Conservation (phyloP, 2,888 invertebrate genomes). For the Meiosimyza decipiens region DNA sequence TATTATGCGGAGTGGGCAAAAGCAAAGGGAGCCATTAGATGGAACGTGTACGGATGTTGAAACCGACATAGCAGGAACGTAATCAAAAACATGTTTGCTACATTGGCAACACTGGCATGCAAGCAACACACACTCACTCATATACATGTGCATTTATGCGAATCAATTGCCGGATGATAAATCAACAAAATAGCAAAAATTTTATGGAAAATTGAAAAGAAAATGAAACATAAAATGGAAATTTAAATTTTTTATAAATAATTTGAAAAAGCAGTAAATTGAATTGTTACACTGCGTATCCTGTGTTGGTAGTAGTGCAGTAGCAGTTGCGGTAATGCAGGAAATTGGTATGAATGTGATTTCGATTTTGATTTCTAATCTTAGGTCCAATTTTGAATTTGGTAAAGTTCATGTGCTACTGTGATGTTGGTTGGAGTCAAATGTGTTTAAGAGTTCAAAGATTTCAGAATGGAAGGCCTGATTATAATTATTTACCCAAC, state of each 20-base stretch:
- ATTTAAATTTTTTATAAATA: constrained; percentile 27
- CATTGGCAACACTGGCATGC: constrained; percentile 1
- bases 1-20: background rate
- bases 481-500: too few species aligned
- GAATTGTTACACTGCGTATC: constrained; percentile 17
- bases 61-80: background rate
- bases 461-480: too few species aligned
- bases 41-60: background rate
- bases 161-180: constrained; percentile 13
- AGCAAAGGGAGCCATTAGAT: background rate
- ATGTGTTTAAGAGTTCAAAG: too few species aligned
- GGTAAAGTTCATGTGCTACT: too few species aligned
- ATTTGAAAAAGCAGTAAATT: constrained; percentile 7
- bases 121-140: background rate
- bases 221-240: constrained; percentile 16
- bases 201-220: constrained; percentile 30
- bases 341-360: constrained; percentile 10
- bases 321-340: background rate
- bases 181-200: constrained; percentile 26
- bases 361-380: background rate
- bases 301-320: background rate
- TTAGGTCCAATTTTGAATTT: too few species aligned
- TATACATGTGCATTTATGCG: background rate
- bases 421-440: too few species aligned
- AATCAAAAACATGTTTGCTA: constrained; percentile 28